These are phyloP conservation scores for Apotomis capreana DNA, from an alignment of 2,888 invertebrate species.

Conservation along the genomic window DNA sequence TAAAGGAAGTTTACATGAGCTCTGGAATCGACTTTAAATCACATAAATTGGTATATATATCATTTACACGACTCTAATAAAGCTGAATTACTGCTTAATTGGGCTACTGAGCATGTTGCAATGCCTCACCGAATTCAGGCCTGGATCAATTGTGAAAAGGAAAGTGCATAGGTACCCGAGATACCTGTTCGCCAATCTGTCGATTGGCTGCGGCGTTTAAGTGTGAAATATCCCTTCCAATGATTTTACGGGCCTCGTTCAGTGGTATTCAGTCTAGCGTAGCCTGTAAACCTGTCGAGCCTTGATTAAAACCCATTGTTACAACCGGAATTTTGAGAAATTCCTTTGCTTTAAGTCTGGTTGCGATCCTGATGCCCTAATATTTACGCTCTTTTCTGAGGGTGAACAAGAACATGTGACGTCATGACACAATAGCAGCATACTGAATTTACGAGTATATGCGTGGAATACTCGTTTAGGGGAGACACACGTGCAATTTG, in stretches of 20 bases:
- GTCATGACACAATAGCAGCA: constrained; percentile 42
- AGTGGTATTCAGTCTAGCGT: neutral
- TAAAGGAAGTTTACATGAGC: no score
- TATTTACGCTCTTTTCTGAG: constrained; percentile 42
- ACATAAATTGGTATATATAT: no score
- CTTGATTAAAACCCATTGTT: constrained; percentile 23
- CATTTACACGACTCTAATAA: no score
- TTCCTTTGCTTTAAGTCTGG: constrained; percentile 12
- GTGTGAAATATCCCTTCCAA: neutral
- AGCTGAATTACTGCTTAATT: no score
- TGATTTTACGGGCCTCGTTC: neutral
- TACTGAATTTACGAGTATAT: constrained; percentile 60
- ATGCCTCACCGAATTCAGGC: neutral
- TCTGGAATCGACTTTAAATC: no score
- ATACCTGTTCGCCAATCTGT: neutral
- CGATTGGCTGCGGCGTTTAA: neutral
- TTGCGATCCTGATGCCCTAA: constrained; percentile 48
- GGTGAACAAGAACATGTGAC: constrained; percentile 37
- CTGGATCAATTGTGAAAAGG: constrained; percentile 3
- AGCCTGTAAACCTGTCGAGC: neutral
- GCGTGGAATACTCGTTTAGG: constrained; percentile 59
- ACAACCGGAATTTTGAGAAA: constrained; percentile 15
- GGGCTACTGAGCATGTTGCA: neutral
- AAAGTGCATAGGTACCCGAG: constrained; percentile 24
- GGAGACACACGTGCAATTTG: constrained; percentile 65